phyloP scores from a whole-genome alignment of 1,140 invertebrate genomes.

The Rhagoletis pomonella region DNA sequence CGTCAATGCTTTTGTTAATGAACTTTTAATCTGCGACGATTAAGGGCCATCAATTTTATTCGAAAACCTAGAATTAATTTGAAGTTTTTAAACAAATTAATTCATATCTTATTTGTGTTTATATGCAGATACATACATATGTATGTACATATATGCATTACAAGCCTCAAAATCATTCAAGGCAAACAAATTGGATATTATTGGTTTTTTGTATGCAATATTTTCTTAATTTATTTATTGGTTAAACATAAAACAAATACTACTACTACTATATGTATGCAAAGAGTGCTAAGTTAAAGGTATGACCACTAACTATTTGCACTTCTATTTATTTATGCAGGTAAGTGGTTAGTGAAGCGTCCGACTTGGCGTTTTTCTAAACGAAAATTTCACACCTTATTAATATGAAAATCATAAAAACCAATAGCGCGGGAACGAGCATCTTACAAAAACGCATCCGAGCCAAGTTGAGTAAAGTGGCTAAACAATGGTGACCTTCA shows the following conservation, averaged over 20 bases:
- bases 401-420: slow-evolving; percentile 46
- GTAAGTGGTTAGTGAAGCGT: background rate
- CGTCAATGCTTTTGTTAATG: too few species aligned
- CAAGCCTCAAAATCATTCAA: background rate
- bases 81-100: too few species aligned
- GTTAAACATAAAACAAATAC: background rate
- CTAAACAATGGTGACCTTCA: slow-evolving; percentile 53
- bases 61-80: too few species aligned
- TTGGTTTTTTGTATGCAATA: background rate
- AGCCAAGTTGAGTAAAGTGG: background rate
- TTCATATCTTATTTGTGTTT: too few species aligned
- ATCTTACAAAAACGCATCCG: background rate
- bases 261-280: background rate
- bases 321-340: background rate
- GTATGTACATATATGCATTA: too few species aligned
- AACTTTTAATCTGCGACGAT: too few species aligned
- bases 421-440: background rate
- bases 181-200: background rate
- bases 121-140: too few species aligned
- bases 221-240: background rate
- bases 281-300: too few species aligned
- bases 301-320: background rate
- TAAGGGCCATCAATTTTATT: too few species aligned
- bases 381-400: slow-evolving; percentile 45
- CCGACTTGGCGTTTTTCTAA: background rate